These are phyloP conservation scores for Meandrusa payeni DNA, from an alignment of 2,888 invertebrate genomes.

Conservation along the genomic window DNA sequence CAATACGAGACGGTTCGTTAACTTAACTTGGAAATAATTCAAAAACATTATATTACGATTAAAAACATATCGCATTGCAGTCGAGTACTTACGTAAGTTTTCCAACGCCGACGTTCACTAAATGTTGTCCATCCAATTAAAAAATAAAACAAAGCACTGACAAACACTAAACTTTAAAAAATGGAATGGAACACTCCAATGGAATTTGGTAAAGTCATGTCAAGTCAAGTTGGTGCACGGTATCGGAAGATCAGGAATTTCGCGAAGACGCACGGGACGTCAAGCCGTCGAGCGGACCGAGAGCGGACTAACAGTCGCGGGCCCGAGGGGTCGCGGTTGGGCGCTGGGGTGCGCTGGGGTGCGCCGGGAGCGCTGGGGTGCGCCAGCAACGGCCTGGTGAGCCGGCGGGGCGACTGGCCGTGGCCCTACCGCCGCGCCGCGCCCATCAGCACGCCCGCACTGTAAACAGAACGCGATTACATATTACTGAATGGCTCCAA, in stretches of 20 bases:
- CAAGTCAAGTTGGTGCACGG: slow-evolving; percentile 63
- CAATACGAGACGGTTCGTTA: too few species aligned
- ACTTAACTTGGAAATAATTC: too few species aligned
- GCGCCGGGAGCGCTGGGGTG: slow-evolving; percentile 52
- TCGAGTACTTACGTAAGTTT: slow-evolving; percentile 75
- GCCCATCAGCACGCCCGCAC: too few species aligned
- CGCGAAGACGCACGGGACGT: slow-evolving; percentile 35
- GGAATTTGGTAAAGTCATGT: slow-evolving; percentile 48
- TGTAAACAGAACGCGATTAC: too few species aligned
- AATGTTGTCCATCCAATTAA: slow-evolving; percentile 26
- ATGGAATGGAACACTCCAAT: slow-evolving; percentile 31
- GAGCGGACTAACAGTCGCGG: slow-evolving; percentile 46
- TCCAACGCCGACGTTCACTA: slow-evolving; percentile 32
- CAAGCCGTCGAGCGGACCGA: slow-evolving; percentile 37
- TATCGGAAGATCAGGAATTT: slow-evolving; percentile 59
- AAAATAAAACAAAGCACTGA: slow-evolving; percentile 20
- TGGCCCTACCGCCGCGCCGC: slow-evolving; percentile 27
- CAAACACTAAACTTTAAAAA: slow-evolving; percentile 40
- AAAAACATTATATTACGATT: too few species aligned
- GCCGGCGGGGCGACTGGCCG: slow-evolving; percentile 33
- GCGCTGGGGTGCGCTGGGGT: slow-evolving; percentile 51
- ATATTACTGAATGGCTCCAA: too few species aligned
- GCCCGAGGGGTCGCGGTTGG: slow-evolving; percentile 49
- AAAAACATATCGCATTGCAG: slow-evolving; percentile 68
- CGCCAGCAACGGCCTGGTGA: too few species aligned